A percentile compares a stretch with the other conserved stretches of the same genome.
Conservation (phyloP, 1,140 invertebrate genomes). For the Drosophila erecta region DNA sequence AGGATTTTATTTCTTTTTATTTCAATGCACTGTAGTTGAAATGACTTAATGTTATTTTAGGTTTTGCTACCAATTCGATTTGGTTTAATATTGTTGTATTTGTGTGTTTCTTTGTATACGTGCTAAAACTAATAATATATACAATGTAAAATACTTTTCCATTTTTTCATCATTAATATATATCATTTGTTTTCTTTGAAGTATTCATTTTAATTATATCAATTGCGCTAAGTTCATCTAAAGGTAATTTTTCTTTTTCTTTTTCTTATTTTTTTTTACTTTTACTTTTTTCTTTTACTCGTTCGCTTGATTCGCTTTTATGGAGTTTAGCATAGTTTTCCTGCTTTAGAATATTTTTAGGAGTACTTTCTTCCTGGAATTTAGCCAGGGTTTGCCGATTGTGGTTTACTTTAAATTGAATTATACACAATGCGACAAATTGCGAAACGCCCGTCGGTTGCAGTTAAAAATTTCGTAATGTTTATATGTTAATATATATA, state of each 20-base stretch:
- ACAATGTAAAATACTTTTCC: slow-evolving; percentile 78
- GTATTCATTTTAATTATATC: slow-evolving; percentile 76
- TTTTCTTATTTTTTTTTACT: slow-evolving; percentile 11
- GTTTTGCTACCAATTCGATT: slow-evolving; percentile 63
- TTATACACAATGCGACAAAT: slow-evolving; percentile 50
- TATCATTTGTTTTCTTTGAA: slow-evolving; percentile 31
- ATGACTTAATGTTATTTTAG: slow-evolving; percentile 68
- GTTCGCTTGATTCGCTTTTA: slow-evolving; percentile 32
- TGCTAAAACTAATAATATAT: slow-evolving; percentile 84
- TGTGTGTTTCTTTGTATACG: slow-evolving; percentile 55
- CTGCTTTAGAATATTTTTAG: slow-evolving; percentile 77
- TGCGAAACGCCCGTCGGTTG: slow-evolving; percentile 41
- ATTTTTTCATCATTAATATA: slow-evolving; percentile 50
- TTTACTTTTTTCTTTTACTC: slow-evolving; percentile 30
- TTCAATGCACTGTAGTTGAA: slow-evolving; percentile 54
- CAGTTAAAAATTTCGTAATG: slow-evolving; percentile 71
- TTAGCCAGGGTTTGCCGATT: slow-evolving; percentile 12
- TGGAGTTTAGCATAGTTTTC: slow-evolving; percentile 60
- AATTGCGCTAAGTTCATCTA: slow-evolving; percentile 84
- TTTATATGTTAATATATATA: slow-evolving; percentile 59
- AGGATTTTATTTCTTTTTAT: slow-evolving; percentile 39
- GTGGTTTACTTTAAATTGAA: slow-evolving; percentile 40
- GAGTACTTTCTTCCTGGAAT: slow-evolving; percentile 54
- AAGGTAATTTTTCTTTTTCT: slow-evolving; percentile 67
- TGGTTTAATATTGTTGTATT: slow-evolving; percentile 51